Evolutionary conservation across 2,113 vertebrate species (phyloP), one percentile per base, ranked within the genome.

Genomic region (Alligator mississippiensis): DNA sequence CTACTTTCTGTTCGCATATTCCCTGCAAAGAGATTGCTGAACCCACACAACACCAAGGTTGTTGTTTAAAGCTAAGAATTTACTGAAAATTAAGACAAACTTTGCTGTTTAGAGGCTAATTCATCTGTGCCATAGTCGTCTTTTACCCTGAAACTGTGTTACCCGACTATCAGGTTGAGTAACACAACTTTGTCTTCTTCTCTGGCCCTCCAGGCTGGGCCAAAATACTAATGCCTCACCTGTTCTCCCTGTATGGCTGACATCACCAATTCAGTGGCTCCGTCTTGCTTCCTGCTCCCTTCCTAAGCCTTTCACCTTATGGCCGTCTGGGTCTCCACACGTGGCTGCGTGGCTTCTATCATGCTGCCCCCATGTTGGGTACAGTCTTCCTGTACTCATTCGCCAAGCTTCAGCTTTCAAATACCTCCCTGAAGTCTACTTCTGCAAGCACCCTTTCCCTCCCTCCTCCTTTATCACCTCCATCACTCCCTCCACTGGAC

Each of bases 1-100:
- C 84, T 11, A 79, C 57, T 93, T 34, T 84, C 92, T 91, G 86
- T 87, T 79, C 88, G 22, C 30, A 61, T 64, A 61, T 19, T 17
- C 68, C 68, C 68, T 72, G 30, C 28, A 30, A 17, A 87, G 81
- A 70, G 82, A 93, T 86, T 82, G 15, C 80, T 94, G 82, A 94
- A 85, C 90, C 84, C 87, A 75, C 68, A 72, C 38, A 21, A 72
- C 17, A 38, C 13, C 85, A 74, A 62, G 47, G 78, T 70, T 62
- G n/a, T 93, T 94, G 78, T 94, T 90, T 94, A 94, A 87, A 66
- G 87, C 85, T 82, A 59, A 90, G 78, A 93, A 93, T 80, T 88
- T 61, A 62, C 83, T 72, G 70, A n/a, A 75, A 80, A 93, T 78
- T 62, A 60, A 79, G 85, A 82, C 82, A 84, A 89, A 11, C 75